phyloP scores from a whole-genome alignment of 2,113 vertebrate species.

The Perca flavescens region DNA sequence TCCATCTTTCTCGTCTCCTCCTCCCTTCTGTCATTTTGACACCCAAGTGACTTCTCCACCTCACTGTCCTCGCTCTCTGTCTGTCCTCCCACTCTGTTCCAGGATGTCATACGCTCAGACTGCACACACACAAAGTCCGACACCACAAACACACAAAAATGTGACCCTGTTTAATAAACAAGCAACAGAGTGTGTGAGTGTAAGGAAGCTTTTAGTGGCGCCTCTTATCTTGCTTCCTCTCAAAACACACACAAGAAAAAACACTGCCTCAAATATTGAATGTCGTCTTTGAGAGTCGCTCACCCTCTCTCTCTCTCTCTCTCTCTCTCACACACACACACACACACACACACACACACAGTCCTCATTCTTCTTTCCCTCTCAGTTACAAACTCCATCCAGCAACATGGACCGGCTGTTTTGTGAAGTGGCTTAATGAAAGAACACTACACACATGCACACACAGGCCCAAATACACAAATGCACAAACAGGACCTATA shows the following conservation, averaged over 20 bases:
- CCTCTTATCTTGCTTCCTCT: constrained; percentile 76
- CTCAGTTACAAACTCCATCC: constrained; percentile 43
- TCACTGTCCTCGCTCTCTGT: constrained; percentile 33
- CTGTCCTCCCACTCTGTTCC: constrained; percentile 29
- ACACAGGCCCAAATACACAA: not conserved
- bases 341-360: constrained; percentile 23
- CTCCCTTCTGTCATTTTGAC: constrained; percentile 62
- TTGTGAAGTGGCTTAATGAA: constrained; percentile 63
- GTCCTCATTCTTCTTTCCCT: constrained; percentile 16
- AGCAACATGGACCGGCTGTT: constrained; percentile 66
- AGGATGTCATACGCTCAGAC: constrained; percentile 23
- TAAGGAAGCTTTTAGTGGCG: constrained; percentile 66
- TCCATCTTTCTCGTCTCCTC: constrained; percentile 31
- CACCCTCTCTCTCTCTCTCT: constrained; percentile 7
- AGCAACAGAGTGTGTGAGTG: constrained; percentile 55
- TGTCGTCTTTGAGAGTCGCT: constrained; percentile 62
- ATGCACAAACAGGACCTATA: not conserved
- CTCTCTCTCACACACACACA: too few species aligned
- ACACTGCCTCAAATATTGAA: constrained; percentile 52
- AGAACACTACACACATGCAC: constrained; percentile 32
- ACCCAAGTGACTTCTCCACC: constrained; percentile 53
- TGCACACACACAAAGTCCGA: constrained; percentile 6
- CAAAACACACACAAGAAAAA: constrained; percentile 49
- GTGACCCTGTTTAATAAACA: constrained; percentile 69
- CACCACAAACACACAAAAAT: constrained; percentile 24